Percentiles rank a stretch among this genome's conserved stretches.
These are phyloP conservation scores for Urocitellus parryii DNA, from an alignment of 2,113 vertebrate genomes.

Conservation along the genomic window DNA sequence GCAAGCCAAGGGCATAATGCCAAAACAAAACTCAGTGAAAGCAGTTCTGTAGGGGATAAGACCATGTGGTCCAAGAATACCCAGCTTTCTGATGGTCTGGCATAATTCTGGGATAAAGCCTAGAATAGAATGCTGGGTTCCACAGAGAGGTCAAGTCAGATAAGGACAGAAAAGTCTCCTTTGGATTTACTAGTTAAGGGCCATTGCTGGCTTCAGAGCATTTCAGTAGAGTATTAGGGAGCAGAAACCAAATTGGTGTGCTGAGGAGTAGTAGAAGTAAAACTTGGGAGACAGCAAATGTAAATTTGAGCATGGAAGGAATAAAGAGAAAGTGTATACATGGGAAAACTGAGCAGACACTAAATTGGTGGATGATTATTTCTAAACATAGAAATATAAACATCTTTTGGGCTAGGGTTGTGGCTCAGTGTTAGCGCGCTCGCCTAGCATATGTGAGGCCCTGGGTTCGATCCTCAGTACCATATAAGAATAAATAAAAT, in stretches of 20 bases:
- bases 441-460: no score
- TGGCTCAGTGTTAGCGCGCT: no score
- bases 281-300: not conserved
- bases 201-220: not conserved
- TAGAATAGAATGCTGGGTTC: slow-evolving; percentile 43
- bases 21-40: slow-evolving; percentile 56
- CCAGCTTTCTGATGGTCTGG: slow-evolving; percentile 54
- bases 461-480: no score
- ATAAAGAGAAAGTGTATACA: not conserved
- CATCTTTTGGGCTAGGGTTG: no score
- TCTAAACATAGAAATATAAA: no score
- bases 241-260: slow-evolving; percentile 39
- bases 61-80: not conserved
- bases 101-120: slow-evolving; percentile 54
- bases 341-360: not conserved
- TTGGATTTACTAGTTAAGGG: slow-evolving; percentile 27
- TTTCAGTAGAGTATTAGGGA: not conserved
- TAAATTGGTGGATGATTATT: no score
- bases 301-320: not conserved
- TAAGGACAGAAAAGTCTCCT: slow-evolving; percentile 40
- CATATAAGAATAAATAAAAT: no score
- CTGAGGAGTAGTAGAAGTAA: not conserved
- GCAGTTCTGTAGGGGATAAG: slow-evolving; percentile 41
- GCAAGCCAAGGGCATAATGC: slow-evolving; percentile 58
- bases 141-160: slow-evolving; percentile 31